Conservation (phyloP, 92 coral and sea anemone genomes). For the Epizoanthus illoricatus region DNA sequence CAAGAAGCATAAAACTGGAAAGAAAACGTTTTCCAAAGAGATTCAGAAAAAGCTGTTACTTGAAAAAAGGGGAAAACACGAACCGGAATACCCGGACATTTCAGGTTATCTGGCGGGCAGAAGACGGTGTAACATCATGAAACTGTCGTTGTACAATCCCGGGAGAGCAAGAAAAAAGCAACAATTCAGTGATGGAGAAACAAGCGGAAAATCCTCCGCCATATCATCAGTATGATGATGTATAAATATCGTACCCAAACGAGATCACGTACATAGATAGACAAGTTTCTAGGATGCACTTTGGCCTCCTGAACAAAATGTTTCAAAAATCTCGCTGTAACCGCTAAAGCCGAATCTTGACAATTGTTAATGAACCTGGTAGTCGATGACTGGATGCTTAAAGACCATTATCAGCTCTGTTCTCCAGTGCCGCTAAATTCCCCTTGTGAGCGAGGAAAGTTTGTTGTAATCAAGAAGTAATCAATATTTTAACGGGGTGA, state of each 20-base stretch:
- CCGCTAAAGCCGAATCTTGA: too few relatives aligned
- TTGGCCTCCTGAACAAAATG: too few relatives aligned
- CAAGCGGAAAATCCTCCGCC: slow-evolving; percentile 32
- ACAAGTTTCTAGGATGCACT: too few relatives aligned
- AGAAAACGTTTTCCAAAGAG: slow-evolving; percentile 59
- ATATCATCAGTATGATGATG: slow-evolving; percentile 31
- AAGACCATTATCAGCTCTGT: too few relatives aligned
- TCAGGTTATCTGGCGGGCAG: slow-evolving; percentile 61
- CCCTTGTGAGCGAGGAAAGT: too few relatives aligned
- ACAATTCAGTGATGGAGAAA: slow-evolving; percentile 4
- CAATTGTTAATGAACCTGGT: too few relatives aligned
- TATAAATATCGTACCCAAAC: background rate
- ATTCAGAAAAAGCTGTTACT: slow-evolving; percentile 66
- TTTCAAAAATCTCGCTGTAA: too few relatives aligned
- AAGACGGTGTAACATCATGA: slow-evolving; percentile 52
- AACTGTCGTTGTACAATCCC: slow-evolving; percentile 69
- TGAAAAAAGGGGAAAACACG: slow-evolving; percentile 30
- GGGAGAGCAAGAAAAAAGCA: slow-evolving; percentile 45
- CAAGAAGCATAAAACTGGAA: slow-evolving; percentile 44
- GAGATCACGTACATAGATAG: background rate
- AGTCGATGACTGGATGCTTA: too few relatives aligned
- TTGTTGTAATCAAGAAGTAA: too few relatives aligned
- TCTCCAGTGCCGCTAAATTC: too few relatives aligned
- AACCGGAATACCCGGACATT: slow-evolving; percentile 71
- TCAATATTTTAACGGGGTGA: too few relatives aligned